These are phyloP conservation scores for Caenorhabditis sp. DNA, from an alignment of 2,888 invertebrate species.

Conservation along the genomic window DNA sequence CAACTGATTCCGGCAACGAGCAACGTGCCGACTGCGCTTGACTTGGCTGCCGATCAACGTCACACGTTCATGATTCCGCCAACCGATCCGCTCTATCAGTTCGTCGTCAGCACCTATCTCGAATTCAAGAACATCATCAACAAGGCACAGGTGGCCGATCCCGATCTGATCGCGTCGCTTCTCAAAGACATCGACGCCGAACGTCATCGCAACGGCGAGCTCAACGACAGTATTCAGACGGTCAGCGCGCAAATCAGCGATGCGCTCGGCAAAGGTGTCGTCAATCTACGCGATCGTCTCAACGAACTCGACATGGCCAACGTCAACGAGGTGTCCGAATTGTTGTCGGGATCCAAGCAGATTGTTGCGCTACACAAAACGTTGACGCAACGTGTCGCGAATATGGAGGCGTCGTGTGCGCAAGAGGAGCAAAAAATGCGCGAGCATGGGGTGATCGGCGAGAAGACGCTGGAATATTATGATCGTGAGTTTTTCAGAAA, in stretches of 20 bases:
- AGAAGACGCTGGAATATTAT: conserved; percentile 20
- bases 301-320: conserved; percentile 47
- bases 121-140: conserved; percentile 12
- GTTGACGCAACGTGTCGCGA: conserved; percentile 35
- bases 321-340: conserved; percentile 43
- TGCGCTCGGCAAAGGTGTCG: conserved; percentile 21
- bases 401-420: conserved; percentile 30
- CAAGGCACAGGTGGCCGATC: conserved; percentile 8
- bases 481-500: conserved; percentile 9
- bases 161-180: conserved; percentile 5
- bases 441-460: conserved; percentile 33
- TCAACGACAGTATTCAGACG: conserved; percentile 10
- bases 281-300: conserved; percentile 25
- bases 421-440: conserved; percentile 34
- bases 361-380: conserved; percentile 57
- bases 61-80: conserved; percentile 44
- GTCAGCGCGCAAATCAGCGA: conserved; percentile 10
- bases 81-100: conserved; percentile 35
- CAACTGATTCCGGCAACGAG: conserved; percentile 11
- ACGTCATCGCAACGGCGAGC: conserved; percentile 1
- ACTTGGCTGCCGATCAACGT: conserved; percentile 13
- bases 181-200: conserved; percentile 1
- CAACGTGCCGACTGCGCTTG: background rate
- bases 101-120: conserved; percentile 25
- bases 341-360: conserved; percentile 49